Conservation (phyloP, 2,888 invertebrate species). For the Meteorus cinctellus region DNA sequence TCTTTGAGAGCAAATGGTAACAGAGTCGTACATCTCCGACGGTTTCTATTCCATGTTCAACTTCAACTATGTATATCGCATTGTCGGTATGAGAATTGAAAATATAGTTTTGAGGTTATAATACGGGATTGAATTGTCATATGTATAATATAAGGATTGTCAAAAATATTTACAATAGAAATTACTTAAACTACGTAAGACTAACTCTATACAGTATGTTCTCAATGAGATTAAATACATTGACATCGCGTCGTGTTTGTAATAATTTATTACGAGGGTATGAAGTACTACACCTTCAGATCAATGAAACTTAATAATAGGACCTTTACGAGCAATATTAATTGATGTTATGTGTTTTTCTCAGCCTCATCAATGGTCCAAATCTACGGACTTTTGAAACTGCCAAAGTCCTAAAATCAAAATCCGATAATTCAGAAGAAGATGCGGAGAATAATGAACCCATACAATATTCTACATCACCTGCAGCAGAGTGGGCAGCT, state of each 20-base stretch:
- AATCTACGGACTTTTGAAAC: neutral
- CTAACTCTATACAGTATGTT: neutral
- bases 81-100: no score
- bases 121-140: no score
- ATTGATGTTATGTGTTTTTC: neutral
- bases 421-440: constrained; percentile 19
- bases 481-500: constrained; percentile 78
- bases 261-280: constrained; percentile 24
- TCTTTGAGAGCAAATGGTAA: no score
- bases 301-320: neutral
- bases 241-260: neutral
- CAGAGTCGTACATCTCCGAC: no score
- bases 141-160: neutral
- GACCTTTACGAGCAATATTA: neutral
- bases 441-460: constrained; percentile 55
- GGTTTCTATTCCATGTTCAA: no score
- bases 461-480: constrained; percentile 57
- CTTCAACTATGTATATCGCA: no score
- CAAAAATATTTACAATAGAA: neutral
- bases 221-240: neutral
- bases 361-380: neutral
- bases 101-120: no score
- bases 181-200: neutral
- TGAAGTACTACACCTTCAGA: neutral
- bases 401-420: neutral